These are phyloP conservation scores for Acropternis orthonyx DNA, from an alignment of 2,797 vertebrate genomes.

Conservation along the genomic window DNA sequence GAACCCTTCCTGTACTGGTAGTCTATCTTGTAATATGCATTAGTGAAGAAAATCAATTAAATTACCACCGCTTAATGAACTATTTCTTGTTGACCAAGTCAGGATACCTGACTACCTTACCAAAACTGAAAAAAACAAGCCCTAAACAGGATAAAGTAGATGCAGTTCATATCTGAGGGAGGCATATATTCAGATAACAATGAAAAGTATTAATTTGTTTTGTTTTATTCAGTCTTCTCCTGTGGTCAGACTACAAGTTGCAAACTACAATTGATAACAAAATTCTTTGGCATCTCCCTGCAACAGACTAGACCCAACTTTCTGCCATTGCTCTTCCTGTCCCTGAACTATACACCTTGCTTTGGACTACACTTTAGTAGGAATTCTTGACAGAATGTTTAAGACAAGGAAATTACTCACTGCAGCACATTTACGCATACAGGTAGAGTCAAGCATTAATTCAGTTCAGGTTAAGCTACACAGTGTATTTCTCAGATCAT, in stretches of 20 bases:
- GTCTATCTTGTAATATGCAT: constrained; percentile 1
- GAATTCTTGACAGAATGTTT: background rate
- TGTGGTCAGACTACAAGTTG: background rate
- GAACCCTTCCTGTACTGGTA: background rate
- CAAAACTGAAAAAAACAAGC: background rate
- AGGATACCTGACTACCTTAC: background rate
- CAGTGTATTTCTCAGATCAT: background rate
- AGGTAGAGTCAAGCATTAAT: background rate
- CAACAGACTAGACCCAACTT: background rate
- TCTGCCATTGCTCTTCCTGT: background rate
- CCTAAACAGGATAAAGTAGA: background rate
- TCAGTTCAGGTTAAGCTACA: background rate
- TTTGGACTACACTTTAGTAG: background rate
- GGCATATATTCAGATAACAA: background rate
- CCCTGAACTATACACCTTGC: accelerated
- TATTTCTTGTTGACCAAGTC: background rate
- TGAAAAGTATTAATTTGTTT: background rate
- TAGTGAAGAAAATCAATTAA: constrained; percentile 40
- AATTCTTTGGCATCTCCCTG: background rate
- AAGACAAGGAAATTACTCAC: background rate
- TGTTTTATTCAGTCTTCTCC: background rate
- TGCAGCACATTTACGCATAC: background rate
- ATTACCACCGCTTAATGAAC: constrained; percentile 16
- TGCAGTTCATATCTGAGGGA: background rate
- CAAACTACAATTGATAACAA: background rate